Conservation (phyloP, 2,797 vertebrate genomes). For the Eulemur albifrons region DNA sequence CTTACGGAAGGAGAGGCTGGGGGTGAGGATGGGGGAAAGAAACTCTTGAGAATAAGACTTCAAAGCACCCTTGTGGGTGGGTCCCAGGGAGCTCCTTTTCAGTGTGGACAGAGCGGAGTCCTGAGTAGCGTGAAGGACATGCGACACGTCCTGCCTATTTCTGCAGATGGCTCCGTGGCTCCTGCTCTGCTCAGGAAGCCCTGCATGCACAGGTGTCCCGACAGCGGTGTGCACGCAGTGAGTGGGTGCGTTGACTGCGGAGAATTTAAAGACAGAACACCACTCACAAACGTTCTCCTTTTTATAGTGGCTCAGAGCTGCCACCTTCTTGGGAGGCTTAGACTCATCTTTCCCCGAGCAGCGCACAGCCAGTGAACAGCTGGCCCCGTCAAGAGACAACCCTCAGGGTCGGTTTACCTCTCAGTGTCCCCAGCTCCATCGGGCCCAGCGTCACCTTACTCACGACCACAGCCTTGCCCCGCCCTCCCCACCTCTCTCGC, state of each 20-base stretch:
- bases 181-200: neutral
- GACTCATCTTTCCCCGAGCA: neutral
- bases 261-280: neutral
- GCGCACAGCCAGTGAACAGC: neutral
- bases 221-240: accelerated
- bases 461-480: neutral
- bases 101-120: neutral
- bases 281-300: neutral
- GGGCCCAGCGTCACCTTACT: neutral
- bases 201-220: neutral
- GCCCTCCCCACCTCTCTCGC: neutral
- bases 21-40: neutral
- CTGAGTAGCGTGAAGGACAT: accelerated
- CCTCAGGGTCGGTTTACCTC: neutral
- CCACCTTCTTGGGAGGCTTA: neutral
- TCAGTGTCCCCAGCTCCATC: neutral
- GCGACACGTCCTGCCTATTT: neutral
- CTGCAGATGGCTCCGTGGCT: neutral
- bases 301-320: neutral
- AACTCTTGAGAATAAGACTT: neutral
- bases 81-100: neutral
- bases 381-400: accelerated
- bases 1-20: neutral
- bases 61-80: neutral
- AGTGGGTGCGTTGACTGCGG: accelerated